Evolutionary conservation across 1,140 invertebrate genomes (phyloP), one percentile per base, ranked within the genome.

Genomic region (Orius insidiosus): DNA sequence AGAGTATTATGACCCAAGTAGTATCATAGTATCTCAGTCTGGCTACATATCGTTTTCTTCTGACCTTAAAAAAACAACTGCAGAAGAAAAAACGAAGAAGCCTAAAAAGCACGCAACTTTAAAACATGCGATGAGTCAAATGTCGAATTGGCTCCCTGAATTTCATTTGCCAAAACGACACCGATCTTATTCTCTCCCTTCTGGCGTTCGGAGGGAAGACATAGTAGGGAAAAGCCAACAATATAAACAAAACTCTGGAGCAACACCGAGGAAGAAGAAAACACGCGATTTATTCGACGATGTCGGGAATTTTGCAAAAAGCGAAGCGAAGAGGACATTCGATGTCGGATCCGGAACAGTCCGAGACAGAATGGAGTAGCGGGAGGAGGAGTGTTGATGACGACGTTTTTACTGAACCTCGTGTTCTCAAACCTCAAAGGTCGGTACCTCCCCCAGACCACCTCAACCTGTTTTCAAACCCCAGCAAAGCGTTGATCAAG

Each of bases 131-230:
- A 81, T 86, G 75, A 80, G 70, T 56, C 79, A 79, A 1, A 74
- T 85, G 54, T 81, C 74, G 55, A 76, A 75, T 55, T 82, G 84
- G 73, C 61, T 89, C 24, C 83, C 83, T 0, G 82, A 85, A 58
- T 65, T 87, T 49, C 80, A 84, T 62, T 62, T 87, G 36, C 70
- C 73, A 5, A 84, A 80, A 60, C 68, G 82, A 49, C 74, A 78
- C 60, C 68, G 84, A 54, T 87, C 83, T 18, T 76, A 84, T 56
- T 86, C 83, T 0, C 66, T 88, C 49, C 82, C 84, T 1, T 68
- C 75, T 11, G 73, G 74, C 39, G 72, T 76, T n/a, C 68, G 75
- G 48, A 65, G 66, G 42, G 67, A 74, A 52, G 70, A 74, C 55
- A 54, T 70, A 1, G 68, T 71, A 1, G 33, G 47, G 30, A 53